Conservation (phyloP, 2,797 vertebrate species). For the Geotrypetes seraphini region DNA sequence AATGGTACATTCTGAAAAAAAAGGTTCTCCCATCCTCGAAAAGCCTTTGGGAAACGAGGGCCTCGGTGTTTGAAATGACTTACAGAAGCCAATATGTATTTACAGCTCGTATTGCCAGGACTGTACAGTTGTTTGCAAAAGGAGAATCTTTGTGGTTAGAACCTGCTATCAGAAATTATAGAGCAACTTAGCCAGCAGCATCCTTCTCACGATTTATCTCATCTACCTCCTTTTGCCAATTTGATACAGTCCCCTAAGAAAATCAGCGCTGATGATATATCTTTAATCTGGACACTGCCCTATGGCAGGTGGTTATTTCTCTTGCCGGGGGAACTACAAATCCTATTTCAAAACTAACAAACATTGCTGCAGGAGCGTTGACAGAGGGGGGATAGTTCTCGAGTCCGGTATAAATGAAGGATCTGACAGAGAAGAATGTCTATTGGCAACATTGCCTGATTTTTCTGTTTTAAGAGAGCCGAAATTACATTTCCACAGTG, state of each 20-base stretch:
- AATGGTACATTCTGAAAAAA: too few species aligned
- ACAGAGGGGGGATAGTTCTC: neutral
- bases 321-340: neutral
- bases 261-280: neutral
- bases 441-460: too few species aligned
- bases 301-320: neutral
- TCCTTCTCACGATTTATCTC: accelerated
- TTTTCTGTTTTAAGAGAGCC: too few species aligned
- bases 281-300: neutral
- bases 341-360: neutral
- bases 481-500: too few species aligned
- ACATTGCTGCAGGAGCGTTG: accelerated
- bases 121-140: too few species aligned
- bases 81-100: too few species aligned
- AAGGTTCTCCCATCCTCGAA: too few species aligned
- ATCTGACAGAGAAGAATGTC: neutral
- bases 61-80: too few species aligned
- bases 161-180: too few species aligned
- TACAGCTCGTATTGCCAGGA: too few species aligned
- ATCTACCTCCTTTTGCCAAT: neutral
- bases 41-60: too few species aligned
- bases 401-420: neutral
- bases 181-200: accelerated
- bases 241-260: neutral
- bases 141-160: too few species aligned